These are phyloP conservation scores for Plebejus melissa DNA, from an alignment of 2,888 invertebrate genomes.

Conservation along the genomic window DNA sequence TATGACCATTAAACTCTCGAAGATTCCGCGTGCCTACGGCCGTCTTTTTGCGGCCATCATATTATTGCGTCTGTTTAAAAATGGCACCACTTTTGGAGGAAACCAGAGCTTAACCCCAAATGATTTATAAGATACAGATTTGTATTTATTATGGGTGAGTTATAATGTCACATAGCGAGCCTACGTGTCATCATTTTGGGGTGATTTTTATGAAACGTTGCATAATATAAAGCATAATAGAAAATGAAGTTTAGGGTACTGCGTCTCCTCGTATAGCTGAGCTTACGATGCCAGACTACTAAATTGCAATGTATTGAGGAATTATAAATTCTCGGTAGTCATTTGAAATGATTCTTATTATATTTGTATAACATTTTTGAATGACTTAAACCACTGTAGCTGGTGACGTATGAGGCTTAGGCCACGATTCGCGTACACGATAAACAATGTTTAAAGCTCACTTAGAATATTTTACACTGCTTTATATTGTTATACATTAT, in stretches of 20 bases:
- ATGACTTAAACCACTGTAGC: not conserved
- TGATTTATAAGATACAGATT: not conserved
- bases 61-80: too few relatives aligned
- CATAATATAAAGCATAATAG: conserved; percentile 3
- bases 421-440: not conserved
- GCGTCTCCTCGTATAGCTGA: conserved; percentile 9
- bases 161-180: not conserved
- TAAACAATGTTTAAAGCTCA: conserved; percentile 22
- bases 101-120: not conserved
- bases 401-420: not conserved
- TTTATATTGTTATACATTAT: conserved; percentile 23
- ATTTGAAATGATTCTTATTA: conserved; percentile 18
- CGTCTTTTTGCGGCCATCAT: too few relatives aligned
- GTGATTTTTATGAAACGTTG: not conserved
- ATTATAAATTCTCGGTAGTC: not conserved
- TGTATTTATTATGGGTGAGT: too few relatives aligned
- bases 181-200: not conserved
- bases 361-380: conserved; percentile 22
- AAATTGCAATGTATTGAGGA: not conserved
- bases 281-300: conserved; percentile 15
- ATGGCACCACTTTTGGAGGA: too few relatives aligned
- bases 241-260: not conserved
- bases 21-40: too few relatives aligned
- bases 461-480: conserved; percentile 22
- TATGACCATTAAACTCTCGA: too few relatives aligned